Base-by-base conservation (phyloP, 2,797 vertebrate species). In the Sebastes oblongus region DNA sequence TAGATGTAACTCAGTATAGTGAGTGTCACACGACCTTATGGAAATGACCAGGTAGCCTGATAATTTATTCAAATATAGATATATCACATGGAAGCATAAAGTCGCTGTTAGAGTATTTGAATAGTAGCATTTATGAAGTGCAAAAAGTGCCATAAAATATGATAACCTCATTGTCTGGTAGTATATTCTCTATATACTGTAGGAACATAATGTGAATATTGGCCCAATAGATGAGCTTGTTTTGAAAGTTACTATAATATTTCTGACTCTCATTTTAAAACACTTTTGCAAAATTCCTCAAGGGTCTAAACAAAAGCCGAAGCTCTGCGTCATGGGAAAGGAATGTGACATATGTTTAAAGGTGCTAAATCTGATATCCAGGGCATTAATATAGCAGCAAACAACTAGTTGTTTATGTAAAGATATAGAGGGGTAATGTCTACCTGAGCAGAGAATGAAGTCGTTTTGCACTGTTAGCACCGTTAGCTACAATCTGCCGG, bases 11-110 rank as follows among this genome's bases (percentile, higher is more conserved):
- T 59, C 39, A 64, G 30, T 2, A 13, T 2, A 11, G 50, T 16
- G 13, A 9, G 22, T 13, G 70, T 72, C 83, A 32, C 1, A 2
- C 59, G 16, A 70, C 6, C 22, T 5, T 77, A 86, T 80, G 87
- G n/a, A 89, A 92, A 90, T 85, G 39, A 77, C 20, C 64, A 16
- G 11, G 32, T 34, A 30, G 14, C 22, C 13, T n/a, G 80, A 84
- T 82, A 77, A 81, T 46, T 46, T 1, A 58, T 52, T 60, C 7
- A 46, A 80, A 81, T 6, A 18, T 46, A 65, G 24, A 34, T 59
- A n/a, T 64, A 70, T 70, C 61, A 54, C 29, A 74, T 42, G 11
- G 76, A 82, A 71, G 80, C 24, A 70, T 29, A 20, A 11, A 22
- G 54, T 27, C n/a, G 7, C 24, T 58, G 32, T 74, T 16, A 6